Evolutionary conservation across 2,113 vertebrate genomes (phyloP).

Genomic region (Eretmochelys imbricata): DNA sequence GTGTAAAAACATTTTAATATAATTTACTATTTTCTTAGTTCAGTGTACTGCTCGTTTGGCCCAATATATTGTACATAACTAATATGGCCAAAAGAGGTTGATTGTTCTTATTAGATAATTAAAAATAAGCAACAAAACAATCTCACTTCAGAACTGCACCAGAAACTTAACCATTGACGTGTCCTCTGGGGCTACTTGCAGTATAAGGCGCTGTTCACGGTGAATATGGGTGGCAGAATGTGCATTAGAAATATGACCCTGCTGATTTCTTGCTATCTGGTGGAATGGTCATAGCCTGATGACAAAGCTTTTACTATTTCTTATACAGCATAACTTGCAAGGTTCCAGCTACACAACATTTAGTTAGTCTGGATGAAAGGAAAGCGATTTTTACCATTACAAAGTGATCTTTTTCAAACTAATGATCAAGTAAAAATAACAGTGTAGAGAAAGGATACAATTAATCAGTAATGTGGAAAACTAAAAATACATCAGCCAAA

Average conservation of each 20-base stretch:
- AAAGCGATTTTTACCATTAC: neutral
- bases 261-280: constrained; percentile 47
- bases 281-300: constrained; percentile 38
- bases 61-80: neutral
- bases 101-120: constrained; percentile 53
- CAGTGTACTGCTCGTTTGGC: neutral
- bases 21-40: accelerated
- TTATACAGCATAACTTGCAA: neutral
- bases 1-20: neutral
- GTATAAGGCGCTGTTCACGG: constrained; percentile 48
- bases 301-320: constrained; percentile 44
- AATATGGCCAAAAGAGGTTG: neutral
- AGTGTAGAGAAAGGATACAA: neutral
- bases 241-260: neutral
- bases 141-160: constrained; percentile 18
- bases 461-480: neutral
- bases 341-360: neutral
- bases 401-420: neutral
- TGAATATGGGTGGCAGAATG: constrained; percentile 59
- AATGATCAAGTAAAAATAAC: neutral
- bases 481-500: constrained; percentile 28
- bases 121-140: constrained; percentile 62
- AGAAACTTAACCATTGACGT: neutral
- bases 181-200: constrained; percentile 54
- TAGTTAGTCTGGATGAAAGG: neutral